phyloP scores from a whole-genome alignment of 1,140 invertebrate genomes.

The Metopolophium dirhodum region DNA sequence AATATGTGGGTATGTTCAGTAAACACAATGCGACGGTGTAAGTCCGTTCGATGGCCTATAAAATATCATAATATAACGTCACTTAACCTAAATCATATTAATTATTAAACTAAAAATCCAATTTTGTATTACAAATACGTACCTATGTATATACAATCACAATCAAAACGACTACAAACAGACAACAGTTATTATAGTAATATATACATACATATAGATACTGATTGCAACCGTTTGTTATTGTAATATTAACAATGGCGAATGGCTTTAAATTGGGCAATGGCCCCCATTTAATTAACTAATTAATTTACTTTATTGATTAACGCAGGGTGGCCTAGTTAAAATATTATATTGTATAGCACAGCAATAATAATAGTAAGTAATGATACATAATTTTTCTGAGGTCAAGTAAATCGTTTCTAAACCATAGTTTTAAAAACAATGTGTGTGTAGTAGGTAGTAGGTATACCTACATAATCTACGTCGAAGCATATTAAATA shows the following conservation, averaged over 20 bases:
- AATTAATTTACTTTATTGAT: slow-evolving; percentile 21
- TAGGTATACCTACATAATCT: not conserved
- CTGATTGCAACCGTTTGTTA: not conserved
- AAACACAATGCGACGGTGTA: not conserved
- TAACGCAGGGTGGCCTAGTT: slow-evolving; percentile 5
- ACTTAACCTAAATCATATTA: not conserved
- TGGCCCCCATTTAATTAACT: not conserved
- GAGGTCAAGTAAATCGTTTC: not conserved
- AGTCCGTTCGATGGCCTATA: not conserved
- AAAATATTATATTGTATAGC: not conserved
- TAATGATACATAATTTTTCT: not conserved
- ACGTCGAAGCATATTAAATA: not conserved
- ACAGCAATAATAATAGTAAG: not conserved
- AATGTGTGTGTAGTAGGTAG: not conserved
- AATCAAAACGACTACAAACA: not conserved
- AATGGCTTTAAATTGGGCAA: not conserved
- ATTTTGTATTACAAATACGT: not conserved
- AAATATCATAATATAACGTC: slow-evolving; percentile 10
- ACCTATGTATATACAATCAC: not conserved
- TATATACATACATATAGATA: not conserved
- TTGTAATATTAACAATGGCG: slow-evolving; percentile 17
- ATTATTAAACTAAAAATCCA: not conserved
- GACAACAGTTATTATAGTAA: not conserved
- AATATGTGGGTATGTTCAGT: not conserved
- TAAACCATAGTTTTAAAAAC: slow-evolving; percentile 1